Evolutionary conservation across 1,140 invertebrate species (phyloP).

Genomic region (Drosophila melanogaster): DNA sequence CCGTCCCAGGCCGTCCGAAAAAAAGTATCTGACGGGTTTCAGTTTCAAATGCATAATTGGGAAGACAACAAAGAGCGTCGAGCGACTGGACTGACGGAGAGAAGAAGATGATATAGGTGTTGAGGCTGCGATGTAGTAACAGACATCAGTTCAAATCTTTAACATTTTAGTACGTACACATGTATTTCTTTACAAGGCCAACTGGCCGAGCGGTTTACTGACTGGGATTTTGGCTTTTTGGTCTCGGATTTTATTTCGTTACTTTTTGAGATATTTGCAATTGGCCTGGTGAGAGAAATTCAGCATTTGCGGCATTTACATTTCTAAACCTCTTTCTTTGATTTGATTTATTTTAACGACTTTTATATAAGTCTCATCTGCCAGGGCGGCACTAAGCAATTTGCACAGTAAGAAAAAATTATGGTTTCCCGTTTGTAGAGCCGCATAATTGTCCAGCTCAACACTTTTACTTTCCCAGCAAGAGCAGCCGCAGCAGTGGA

Average conservation of each 20-base stretch:
- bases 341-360: constrained; percentile 76
- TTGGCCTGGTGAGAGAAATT: constrained; percentile 8
- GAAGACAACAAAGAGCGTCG: constrained; percentile 32
- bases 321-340: constrained; percentile 54
- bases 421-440: constrained; percentile 58
- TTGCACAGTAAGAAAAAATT: constrained; percentile 54
- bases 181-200: constrained; percentile 69
- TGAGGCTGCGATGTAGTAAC: constrained; percentile 68
- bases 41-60: constrained; percentile 62
- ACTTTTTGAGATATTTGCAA: constrained; percentile 38
- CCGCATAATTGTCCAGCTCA: constrained; percentile 70
- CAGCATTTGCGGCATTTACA: constrained; percentile 26
- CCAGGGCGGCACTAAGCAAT: constrained; percentile 60
- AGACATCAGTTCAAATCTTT: constrained; percentile 65
- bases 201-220: constrained; percentile 51
- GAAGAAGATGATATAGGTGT: constrained; percentile 64
- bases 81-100: background rate
- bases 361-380: constrained; percentile 71
- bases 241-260: constrained; percentile 1
- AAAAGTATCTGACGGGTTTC: constrained; percentile 37
- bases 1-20: background rate
- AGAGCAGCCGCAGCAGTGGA: constrained; percentile 5
- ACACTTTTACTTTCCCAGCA: constrained; percentile 74
- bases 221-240: constrained; percentile 26
- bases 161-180: constrained; percentile 44